Evolutionary conservation across 2,888 invertebrate genomes (phyloP).

Genomic region (Trissoscelio sp.): DNA sequence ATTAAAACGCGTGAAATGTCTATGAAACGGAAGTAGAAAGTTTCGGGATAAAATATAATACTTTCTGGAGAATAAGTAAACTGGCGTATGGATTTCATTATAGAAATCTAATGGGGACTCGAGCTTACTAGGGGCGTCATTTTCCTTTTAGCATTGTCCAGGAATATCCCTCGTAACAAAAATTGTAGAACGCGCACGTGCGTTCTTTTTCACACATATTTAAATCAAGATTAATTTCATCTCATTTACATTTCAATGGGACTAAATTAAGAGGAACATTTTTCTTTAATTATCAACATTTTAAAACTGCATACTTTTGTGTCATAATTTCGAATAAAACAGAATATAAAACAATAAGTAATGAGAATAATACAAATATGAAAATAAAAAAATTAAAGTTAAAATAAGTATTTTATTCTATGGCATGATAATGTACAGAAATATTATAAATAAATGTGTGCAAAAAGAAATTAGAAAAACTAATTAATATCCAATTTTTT

Average conservation of each 20-base stretch:
- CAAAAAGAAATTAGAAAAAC: background rate
- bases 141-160: slow-evolving; percentile 40
- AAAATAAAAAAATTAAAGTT: no score
- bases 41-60: slow-evolving; percentile 34
- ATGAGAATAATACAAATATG: no score
- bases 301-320: background rate
- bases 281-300: background rate
- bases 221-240: slow-evolving; percentile 14
- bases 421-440: no score
- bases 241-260: slow-evolving; percentile 40
- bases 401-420: no score
- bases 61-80: slow-evolving; percentile 51
- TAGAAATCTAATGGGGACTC: slow-evolving; percentile 40
- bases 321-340: no score
- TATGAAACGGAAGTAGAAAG: slow-evolving; percentile 51
- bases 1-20: slow-evolving; percentile 51
- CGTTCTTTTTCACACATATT: slow-evolving; percentile 29
- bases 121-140: slow-evolving; percentile 38
- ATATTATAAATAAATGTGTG: no score
- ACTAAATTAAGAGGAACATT: slow-evolving; percentile 20
- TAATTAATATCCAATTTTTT: slow-evolving; percentile 18
- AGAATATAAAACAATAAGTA: no score
- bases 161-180: slow-evolving; percentile 19
- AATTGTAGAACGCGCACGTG: slow-evolving; percentile 52
- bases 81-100: slow-evolving; percentile 50